Evolutionary conservation across 1,140 invertebrate genomes (phyloP).

Genomic region (Venturia canescens): DNA sequence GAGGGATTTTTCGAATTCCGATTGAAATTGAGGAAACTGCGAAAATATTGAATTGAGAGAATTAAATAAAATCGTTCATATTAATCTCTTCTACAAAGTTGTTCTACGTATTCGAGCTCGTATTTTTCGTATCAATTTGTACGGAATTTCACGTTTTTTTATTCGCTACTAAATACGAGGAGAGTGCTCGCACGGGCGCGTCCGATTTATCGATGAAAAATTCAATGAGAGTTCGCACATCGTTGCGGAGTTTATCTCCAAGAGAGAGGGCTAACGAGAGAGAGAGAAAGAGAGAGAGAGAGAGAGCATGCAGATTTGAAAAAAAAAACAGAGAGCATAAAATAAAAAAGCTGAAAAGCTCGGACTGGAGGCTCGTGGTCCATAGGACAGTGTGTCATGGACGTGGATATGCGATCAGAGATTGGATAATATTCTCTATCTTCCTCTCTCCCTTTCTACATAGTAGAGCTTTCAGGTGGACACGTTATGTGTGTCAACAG

Average conservation of each 20-base stretch:
- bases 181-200: too few relatives aligned
- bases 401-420: slow-evolving; percentile 62
- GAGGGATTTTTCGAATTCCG: too few relatives aligned
- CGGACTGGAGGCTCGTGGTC: slow-evolving; percentile 15
- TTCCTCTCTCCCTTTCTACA: not conserved
- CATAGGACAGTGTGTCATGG: slow-evolving; percentile 38
- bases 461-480: slow-evolving; percentile 59
- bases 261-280: not conserved
- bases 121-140: too few relatives aligned
- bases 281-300: too few relatives aligned
- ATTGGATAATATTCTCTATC: slow-evolving; percentile 62
- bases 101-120: too few relatives aligned
- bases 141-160: too few relatives aligned
- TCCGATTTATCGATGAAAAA: slow-evolving; percentile 5
- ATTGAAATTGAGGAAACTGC: too few relatives aligned
- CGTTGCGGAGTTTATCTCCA: slow-evolving; percentile 2
- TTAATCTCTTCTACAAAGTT: too few relatives aligned
- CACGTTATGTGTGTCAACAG: slow-evolving; percentile 73
- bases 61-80: too few relatives aligned
- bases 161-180: too few relatives aligned
- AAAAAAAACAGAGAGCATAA: not conserved
- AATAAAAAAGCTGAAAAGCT: not conserved
- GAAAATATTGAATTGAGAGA: too few relatives aligned
- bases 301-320: not conserved
- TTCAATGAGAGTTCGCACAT: slow-evolving; percentile 11